Evolutionary conservation across 2,888 invertebrate genomes (phyloP), one percentile per base, ranked within the genome.

Genomic region (Leptopterna dolabrata): DNA sequence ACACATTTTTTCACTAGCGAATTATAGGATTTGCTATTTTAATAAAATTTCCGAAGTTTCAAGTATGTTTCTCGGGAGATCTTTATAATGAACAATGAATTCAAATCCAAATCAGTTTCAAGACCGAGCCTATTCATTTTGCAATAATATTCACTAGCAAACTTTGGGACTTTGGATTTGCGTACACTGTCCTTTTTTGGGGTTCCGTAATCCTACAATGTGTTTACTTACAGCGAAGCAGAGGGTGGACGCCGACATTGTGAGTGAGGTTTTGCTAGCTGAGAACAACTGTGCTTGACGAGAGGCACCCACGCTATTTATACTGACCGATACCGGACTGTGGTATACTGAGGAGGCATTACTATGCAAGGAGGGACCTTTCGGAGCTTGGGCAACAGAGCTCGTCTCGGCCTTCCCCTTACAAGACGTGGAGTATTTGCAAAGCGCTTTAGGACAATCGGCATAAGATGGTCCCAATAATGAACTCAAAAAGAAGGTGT

Each of bases 341-440:
- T 41, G 78, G 78, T 16, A 43, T 41, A 29, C 19, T 27, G 45
- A 45, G 43, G 19, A 41, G 55, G 14, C 51, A 83, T 83, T 83
- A 83, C 71, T 83, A 83, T 83, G 83, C 83, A 36, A n/a, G 36
- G 71, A 30, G n/a, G 36, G 70, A 19, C 51, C 51, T 51, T 55
- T 29, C 24, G 19, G 19, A 70, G 41, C 70, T 83, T 70, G 83
- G 63, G 63, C 71, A 63, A 70, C 70, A 6, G 63, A 24, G 24
- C 19, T 24, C 11, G 24, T 24, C 4, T 19, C 19, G 63, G 63
- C 63, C 63, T 63, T 63, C 63, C 24, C 63, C 63, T n/a, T 19
- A 27, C 1, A 70, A 36, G 71, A 83, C 83, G 83, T 83, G 83
- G 83, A 63, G 63, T 43, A 83, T 83, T 83, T 83, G 83, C 71